Evolutionary conservation across 2,888 invertebrate species (phyloP), one percentile per base, ranked within the genome.

Genomic region (Melanotus villosus): DNA sequence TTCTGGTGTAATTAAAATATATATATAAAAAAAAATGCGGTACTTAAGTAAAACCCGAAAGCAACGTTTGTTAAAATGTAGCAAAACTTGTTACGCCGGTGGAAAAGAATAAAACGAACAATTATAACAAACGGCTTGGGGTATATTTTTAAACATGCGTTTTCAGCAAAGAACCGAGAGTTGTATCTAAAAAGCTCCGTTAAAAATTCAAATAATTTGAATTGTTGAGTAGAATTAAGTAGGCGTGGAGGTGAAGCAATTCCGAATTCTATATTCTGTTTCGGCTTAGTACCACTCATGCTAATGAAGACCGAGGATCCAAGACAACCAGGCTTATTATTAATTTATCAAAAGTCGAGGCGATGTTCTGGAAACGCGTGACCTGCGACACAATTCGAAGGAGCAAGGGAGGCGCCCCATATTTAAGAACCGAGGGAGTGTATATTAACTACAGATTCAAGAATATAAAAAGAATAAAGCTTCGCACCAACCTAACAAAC

Each of bases 311-410:
- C 59, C 41, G 60, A 59, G 69, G 56, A 65, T 65, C 65, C 65
- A 56, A 68, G 69, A 65, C 65, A 59, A 65, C 69, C 65, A 50
- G 57, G 50, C 69, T 70, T 70, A 70, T 70, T 70, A 70, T 65
- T 70, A 70, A 70, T 70, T 70, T 70, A 70, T 70, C 69, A 70
- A 62, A 67, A 70, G 62, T 70, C 60, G 60, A 70, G 60, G 69
- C 69, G 65, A 70, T 70, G 69, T 65, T 60, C 69, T 65, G 65
- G 69, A 70, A 65, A 54, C 65, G 65, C 65, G 69, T 65, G 65
- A 70, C 69, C 60, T 65, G 68, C 59, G 68, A 68, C 68, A 68
- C 64, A 65, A 68, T 65, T 68, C 47, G 19, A 41, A 41, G 38
- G 36, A 45, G 38, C 52, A 41, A 47, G 18, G 23, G 47, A 18